Evolutionary conservation across 2,888 invertebrate species (phyloP).

Genomic region (Lepidocyrtinus sp.): DNA sequence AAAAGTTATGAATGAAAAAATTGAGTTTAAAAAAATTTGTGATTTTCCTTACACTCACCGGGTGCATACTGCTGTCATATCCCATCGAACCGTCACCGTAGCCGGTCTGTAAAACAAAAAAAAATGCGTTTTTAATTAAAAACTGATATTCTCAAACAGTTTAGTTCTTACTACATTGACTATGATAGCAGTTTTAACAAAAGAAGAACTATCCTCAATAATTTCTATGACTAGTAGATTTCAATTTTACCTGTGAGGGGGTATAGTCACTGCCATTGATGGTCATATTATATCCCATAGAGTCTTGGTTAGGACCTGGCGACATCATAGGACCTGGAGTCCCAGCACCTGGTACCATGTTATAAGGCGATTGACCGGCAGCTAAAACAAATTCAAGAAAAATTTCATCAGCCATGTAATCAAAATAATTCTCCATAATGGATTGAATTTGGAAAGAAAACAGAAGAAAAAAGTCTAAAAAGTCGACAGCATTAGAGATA

Average conservation of each 20-base stretch:
- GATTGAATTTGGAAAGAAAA: background rate
- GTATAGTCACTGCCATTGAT: slow-evolving; percentile 88
- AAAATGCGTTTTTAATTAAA: background rate
- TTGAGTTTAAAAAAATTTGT: slow-evolving; percentile 39
- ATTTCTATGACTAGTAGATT: no score
- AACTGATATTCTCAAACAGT: background rate
- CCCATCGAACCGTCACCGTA: slow-evolving; percentile 86
- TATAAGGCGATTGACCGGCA: slow-evolving; percentile 83
- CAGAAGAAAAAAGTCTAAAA: background rate
- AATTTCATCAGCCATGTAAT: background rate
- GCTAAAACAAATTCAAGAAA: slow-evolving; percentile 75
- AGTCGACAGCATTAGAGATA: background rate
- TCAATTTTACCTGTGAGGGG: slow-evolving; percentile 75
- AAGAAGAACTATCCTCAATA: no score
- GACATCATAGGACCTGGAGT: slow-evolving; percentile 97
- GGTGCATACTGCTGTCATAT: slow-evolving; percentile 90
- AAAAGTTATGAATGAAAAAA: background rate
- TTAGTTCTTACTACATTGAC: no score
- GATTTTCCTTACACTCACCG: slow-evolving; percentile 76
- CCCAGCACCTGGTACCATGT: slow-evolving; percentile 83
- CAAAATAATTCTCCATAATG: background rate
- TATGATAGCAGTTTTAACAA: no score
- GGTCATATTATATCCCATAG: slow-evolving; percentile 94
- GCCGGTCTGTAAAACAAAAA: slow-evolving; percentile 78
- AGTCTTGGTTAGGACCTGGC: slow-evolving; percentile 87